These are phyloP conservation scores for Pimephales promelas DNA, from an alignment of 2,113 vertebrate species.

Conservation along the genomic window DNA sequence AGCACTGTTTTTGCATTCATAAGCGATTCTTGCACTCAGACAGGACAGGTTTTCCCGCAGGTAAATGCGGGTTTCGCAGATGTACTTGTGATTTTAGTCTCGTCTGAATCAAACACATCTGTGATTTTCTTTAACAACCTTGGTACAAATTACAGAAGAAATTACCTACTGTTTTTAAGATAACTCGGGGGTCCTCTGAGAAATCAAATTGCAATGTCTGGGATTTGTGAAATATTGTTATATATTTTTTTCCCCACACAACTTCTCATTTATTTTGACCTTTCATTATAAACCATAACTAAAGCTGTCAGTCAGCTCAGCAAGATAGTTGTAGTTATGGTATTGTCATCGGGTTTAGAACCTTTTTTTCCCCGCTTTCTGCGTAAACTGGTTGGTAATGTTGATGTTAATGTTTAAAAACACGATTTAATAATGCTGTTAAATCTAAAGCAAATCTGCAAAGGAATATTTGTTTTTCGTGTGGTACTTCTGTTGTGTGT, in stretches of 20 bases:
- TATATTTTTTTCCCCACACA: not conserved
- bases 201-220: not conserved
- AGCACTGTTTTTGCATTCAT: not conserved
- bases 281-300: slow-evolving; percentile 15
- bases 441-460: not conserved
- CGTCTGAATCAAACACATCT: slow-evolving; percentile 12
- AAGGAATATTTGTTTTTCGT: not conserved
- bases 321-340: not conserved
- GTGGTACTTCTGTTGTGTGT: not conserved
- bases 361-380: not conserved
- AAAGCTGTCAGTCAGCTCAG: slow-evolving; percentile 8
- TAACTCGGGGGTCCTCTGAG: not conserved
- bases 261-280: slow-evolving; percentile 10
- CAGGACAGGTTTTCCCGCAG: slow-evolving; percentile 5
- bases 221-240: not conserved
- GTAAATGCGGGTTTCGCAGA: slow-evolving; percentile 17
- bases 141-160: not conserved
- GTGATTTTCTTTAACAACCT: slow-evolving; percentile 3
- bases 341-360: not conserved
- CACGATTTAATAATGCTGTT: not conserved
- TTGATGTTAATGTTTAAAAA: not conserved
- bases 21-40: not conserved
- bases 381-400: not conserved
- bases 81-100: slow-evolving; percentile 1
- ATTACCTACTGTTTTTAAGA: slow-evolving; percentile 14